Conservation (phyloP, 2,888 invertebrate genomes). For the Phengaris alcon region DNA sequence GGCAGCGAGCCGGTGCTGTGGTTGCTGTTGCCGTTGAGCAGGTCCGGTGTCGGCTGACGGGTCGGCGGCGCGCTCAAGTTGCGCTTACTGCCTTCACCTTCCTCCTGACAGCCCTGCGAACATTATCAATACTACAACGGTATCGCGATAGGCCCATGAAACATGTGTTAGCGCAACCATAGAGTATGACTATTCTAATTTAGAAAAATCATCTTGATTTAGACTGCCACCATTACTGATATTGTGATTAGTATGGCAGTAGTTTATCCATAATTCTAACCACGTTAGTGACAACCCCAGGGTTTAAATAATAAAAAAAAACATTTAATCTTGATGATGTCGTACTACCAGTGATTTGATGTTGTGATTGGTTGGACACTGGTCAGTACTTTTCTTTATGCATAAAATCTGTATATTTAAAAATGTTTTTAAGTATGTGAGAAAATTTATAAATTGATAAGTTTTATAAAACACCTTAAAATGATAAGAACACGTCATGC, state of each 20-base stretch:
- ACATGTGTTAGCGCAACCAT: not conserved
- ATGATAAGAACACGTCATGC: not conserved
- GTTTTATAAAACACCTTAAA: not conserved
- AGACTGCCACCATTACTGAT: not conserved
- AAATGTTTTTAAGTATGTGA: not conserved
- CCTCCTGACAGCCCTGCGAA: slow-evolving; percentile 51
- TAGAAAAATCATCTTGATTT: not conserved
- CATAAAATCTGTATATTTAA: not conserved
- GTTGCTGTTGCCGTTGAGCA: slow-evolving; percentile 74
- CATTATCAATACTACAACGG: slow-evolving; percentile 29
- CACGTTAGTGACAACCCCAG: no score
- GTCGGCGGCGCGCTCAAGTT: slow-evolving; percentile 72
- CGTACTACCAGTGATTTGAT: no score
- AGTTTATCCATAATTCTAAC: no score
- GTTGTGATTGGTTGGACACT: no score
- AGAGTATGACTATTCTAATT: not conserved
- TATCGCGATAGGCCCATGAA: not conserved
- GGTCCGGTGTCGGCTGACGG: slow-evolving; percentile 68
- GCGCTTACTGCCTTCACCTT: slow-evolving; percentile 64
- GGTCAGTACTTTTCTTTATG: no score
- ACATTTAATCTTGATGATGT: no score
- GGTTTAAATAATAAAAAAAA: no score
- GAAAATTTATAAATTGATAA: not conserved
- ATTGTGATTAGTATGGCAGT: not conserved
- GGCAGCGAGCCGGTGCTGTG: slow-evolving; percentile 72